These are phyloP conservation scores for Listronotus oregonensis DNA, from an alignment of 1,140 invertebrate species.

Conservation along the genomic window DNA sequence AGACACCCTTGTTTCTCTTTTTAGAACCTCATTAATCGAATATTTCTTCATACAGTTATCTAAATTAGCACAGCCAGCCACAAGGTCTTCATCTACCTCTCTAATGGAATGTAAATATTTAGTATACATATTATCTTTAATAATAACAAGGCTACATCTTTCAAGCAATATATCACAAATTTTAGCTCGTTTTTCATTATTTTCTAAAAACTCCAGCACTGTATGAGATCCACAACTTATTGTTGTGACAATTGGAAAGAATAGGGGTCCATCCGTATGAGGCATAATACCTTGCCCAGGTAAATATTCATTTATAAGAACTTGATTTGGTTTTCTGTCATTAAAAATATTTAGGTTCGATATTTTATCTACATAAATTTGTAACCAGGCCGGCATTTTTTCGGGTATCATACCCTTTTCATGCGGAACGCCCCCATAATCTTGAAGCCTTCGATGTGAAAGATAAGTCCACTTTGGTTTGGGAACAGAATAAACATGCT, in stretches of 20 bases:
- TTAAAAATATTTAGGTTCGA: constrained; percentile 74
- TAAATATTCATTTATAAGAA: constrained; percentile 95
- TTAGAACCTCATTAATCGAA: constrained; percentile 61
- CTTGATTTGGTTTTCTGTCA: constrained; percentile 86
- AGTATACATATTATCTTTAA: constrained; percentile 83
- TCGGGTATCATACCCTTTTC: constrained; percentile 94
- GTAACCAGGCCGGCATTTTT: constrained; percentile 83
- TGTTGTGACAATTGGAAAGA: constrained; percentile 91
- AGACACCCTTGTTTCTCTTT: constrained; percentile 79
- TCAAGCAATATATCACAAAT: constrained; percentile 79
- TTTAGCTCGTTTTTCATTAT: constrained; percentile 52
- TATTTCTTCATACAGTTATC: constrained; percentile 63
- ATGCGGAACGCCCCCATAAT: constrained; percentile 95
- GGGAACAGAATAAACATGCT: constrained; percentile 77
- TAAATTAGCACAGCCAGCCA: constrained; percentile 75
- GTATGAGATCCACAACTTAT: constrained; percentile 90
- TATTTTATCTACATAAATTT: constrained; percentile 76
- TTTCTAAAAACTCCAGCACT: constrained; percentile 82
- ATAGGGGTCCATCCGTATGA: constrained; percentile 93
- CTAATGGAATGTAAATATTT: constrained; percentile 89
- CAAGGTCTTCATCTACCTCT: constrained; percentile 71
- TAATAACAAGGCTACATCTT: constrained; percentile 83
- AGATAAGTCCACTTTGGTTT: constrained; percentile 97
- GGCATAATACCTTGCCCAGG: constrained; percentile 94
- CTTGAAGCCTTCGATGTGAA: constrained; percentile 87